These are phyloP conservation scores for Varroa destructor DNA, from an alignment of 1,140 invertebrate species.

Conservation along the genomic window DNA sequence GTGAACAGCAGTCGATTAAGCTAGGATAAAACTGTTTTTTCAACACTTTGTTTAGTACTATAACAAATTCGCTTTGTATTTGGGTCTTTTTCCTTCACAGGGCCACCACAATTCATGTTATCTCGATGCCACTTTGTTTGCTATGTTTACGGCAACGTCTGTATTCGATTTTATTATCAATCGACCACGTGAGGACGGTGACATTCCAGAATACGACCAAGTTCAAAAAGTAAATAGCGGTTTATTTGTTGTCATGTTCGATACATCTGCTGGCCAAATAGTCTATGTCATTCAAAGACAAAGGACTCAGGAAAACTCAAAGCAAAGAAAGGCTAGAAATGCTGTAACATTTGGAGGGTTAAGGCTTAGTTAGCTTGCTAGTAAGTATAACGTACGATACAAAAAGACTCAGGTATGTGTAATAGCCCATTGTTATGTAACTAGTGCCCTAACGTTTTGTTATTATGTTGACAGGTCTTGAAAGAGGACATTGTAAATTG, in stretches of 20 bases:
- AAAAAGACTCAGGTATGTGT: too few species aligned
- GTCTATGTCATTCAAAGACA: too few species aligned
- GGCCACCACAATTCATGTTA: conserved; percentile 97
- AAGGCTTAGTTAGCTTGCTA: too few species aligned
- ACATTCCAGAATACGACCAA: conserved; percentile 69
- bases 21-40: background rate
- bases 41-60: background rate
- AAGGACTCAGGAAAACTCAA: too few species aligned
- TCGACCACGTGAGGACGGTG: conserved; percentile 53
- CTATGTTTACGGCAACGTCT: conserved; percentile 89
- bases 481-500: conserved; percentile 93
- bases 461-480: conserved; percentile 47
- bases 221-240: conserved; percentile 51
- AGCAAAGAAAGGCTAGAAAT: too few species aligned
- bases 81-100: conserved; percentile 44
- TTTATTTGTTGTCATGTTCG: conserved; percentile 22
- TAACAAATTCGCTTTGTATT: too few species aligned
- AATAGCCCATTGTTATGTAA: too few species aligned
- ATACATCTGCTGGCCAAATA: too few species aligned
- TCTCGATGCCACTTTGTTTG: conserved; percentile 84
- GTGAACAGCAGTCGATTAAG: background rate
- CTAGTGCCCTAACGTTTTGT: too few species aligned
- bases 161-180: conserved; percentile 81
- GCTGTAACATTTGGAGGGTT: too few species aligned
- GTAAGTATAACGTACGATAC: too few species aligned